A percentile compares a stretch with the other conserved stretches of the same genome.
Evolutionary conservation across 2,113 vertebrate species (phyloP).

Genomic region (Toxotes jaculatrix): DNA sequence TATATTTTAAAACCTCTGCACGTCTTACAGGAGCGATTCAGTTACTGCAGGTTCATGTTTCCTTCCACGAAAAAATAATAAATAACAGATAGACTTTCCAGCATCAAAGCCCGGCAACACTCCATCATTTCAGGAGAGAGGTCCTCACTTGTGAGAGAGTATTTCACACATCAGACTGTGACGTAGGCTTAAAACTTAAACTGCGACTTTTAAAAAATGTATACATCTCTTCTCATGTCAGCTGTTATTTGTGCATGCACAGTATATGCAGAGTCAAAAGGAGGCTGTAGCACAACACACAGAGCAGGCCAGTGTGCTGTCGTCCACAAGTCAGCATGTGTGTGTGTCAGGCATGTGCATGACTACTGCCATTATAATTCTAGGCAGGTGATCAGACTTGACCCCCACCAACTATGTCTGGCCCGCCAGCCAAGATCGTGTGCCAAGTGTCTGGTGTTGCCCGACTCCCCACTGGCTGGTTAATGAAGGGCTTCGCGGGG

Average conservation of each 20-base stretch:
- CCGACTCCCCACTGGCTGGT: slow-evolving; percentile 80
- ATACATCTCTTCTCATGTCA: not conserved
- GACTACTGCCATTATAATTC: slow-evolving; percentile 84
- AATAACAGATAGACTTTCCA: not conserved
- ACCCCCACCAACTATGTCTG: slow-evolving; percentile 85
- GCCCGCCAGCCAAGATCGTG: slow-evolving; percentile 80
- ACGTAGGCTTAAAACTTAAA: not conserved
- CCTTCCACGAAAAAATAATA: not conserved
- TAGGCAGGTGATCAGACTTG: slow-evolving; percentile 85
- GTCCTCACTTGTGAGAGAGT: not conserved
- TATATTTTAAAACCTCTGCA: slow-evolving; percentile 14
- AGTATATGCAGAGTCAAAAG: not conserved
- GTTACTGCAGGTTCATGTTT: not conserved
- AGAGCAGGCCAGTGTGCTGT: slow-evolving; percentile 19
- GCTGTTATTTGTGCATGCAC: slow-evolving; percentile 8
- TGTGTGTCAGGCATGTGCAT: slow-evolving; percentile 65
- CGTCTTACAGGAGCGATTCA: slow-evolving; percentile 7
- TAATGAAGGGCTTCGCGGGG: slow-evolving; percentile 82
- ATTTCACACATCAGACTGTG: slow-evolving; percentile 6
- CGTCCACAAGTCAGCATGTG: slow-evolving; percentile 46
- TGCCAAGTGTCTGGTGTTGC: slow-evolving; percentile 85
- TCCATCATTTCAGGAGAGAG: not conserved
- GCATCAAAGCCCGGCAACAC: not conserved
- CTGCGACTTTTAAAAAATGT: not conserved
- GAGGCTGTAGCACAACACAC: not conserved